Evolutionary conservation across 2,797 vertebrate species (phyloP).

Genomic region (Brotogeris chrysoptera): DNA sequence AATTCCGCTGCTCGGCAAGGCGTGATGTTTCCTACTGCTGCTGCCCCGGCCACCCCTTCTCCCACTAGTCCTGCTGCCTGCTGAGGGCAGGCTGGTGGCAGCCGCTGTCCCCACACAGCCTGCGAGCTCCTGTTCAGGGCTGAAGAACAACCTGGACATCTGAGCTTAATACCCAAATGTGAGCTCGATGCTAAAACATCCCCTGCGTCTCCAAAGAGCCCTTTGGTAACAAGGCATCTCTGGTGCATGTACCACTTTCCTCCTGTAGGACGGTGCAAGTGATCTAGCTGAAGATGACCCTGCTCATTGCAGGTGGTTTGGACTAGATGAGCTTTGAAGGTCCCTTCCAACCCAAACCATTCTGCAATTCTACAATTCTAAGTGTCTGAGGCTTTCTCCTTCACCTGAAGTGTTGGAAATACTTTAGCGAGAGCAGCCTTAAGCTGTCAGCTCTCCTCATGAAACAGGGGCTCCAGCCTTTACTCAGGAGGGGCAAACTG

Average conservation of each 20-base stretch:
- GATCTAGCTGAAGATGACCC: neutral
- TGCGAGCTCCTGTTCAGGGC: neutral
- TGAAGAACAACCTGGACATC: neutral
- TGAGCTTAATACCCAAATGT: neutral
- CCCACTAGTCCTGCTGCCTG: neutral
- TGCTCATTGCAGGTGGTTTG: neutral
- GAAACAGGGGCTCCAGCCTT: neutral
- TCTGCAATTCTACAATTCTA: neutral
- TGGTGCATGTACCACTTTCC: neutral
- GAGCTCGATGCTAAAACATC: neutral
- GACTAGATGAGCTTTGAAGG: neutral
- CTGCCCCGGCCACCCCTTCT: accelerated
- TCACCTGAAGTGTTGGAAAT: neutral
- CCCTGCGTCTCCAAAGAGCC: neutral
- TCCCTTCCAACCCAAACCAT: neutral
- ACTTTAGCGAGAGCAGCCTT: neutral
- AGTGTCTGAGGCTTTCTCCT: neutral
- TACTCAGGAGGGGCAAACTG: neutral
- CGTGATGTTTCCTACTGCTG: neutral
- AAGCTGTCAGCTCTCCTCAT: neutral
- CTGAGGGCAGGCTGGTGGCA: neutral
- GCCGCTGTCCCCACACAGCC: accelerated
- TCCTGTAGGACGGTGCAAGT: neutral
- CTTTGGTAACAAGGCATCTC: neutral
- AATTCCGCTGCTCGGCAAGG: neutral